Base-by-base conservation (phyloP, 2,888 invertebrate species). In the Tenodera sinensis region DNA sequence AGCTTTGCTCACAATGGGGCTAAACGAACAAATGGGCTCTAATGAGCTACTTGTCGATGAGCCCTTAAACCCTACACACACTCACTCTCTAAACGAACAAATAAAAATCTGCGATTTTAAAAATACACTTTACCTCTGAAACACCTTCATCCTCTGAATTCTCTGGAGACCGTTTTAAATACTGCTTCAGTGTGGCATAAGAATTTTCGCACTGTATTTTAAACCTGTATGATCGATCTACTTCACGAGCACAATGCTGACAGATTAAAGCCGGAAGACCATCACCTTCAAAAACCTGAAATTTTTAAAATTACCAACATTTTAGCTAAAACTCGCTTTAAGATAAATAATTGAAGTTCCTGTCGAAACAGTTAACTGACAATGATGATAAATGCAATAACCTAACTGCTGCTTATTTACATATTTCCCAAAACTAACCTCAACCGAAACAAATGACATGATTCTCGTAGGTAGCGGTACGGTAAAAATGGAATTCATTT, bases 231-330 rank as follows among this genome's bases (percentile, higher is more conserved):
- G 94, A 94, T 90, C 94, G 92, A 91, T 94, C 94, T 90, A 94
- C 93, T 91, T 94, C 94, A 14, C 94, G 91, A 71, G 94, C 93
- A 91, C 94, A 94, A 91, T 94, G 94, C n/a, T 94, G 93, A 91
- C 94, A 94, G 92, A 94, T 93, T 20, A 93, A 92, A 90, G 93
- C 92, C 27, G 94, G 94, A 88, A 94, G 92, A 28, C 94, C 94
- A 92, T 94, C 94, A 85, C 93, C 93, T 92, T 93, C 92, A 88
- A 92, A 91, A 15, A 94, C 93, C 94, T 94, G 91, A 88, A 92
- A 91, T 90, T 87, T 47, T 42, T 86, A 91, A 90, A 87, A 88
- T 84, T 4, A 88, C 83, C 28, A 30, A 4, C 30, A 87, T 83
- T 83, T 27, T 2, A 84, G 25, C 42, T 42, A 42, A 42, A 42